A percentile compares a stretch with the other conserved stretches of the same genome.
Evolutionary conservation across 2,888 invertebrate species (phyloP).

Genomic region (Orthosia incerta): DNA sequence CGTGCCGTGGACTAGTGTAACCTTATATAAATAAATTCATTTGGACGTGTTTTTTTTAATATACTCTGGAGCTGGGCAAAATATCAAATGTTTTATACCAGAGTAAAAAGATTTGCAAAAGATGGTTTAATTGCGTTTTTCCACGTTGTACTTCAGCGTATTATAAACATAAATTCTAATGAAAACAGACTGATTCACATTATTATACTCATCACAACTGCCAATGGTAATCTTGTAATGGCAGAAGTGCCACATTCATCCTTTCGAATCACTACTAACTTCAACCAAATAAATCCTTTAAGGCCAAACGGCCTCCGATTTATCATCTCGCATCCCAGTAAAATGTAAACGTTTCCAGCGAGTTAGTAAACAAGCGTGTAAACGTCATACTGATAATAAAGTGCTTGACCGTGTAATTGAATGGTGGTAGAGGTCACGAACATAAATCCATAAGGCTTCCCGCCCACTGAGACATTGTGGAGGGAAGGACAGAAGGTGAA

Average conservation of each 20-base stretch:
- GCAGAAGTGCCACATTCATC: not conserved
- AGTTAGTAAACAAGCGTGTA: slow-evolving; percentile 60
- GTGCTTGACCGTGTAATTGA: slow-evolving; percentile 62
- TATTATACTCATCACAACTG: not conserved
- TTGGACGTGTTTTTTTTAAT: too few relatives aligned
- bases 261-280: not conserved
- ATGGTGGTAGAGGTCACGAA: slow-evolving; percentile 56
- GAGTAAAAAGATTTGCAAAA: too few relatives aligned
- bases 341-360: slow-evolving; percentile 45
- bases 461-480: slow-evolving; percentile 38
- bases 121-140: too few relatives aligned
- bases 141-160: too few relatives aligned
- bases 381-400: slow-evolving; percentile 60
- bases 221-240: too few relatives aligned
- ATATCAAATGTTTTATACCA: too few relatives aligned
- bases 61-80: too few relatives aligned
- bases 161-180: too few relatives aligned
- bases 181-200: too few relatives aligned
- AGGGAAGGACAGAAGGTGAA: slow-evolving; percentile 23
- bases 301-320: slow-evolving; percentile 20
- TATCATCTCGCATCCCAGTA: slow-evolving; percentile 45
- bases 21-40: too few relatives aligned
- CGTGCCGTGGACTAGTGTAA: too few relatives aligned
- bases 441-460: slow-evolving; percentile 56
- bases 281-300: slow-evolving; percentile 38